Evolutionary conservation across 1,140 invertebrate genomes (phyloP), one percentile per base, ranked within the genome.

Genomic region (Prorops nasuta): DNA sequence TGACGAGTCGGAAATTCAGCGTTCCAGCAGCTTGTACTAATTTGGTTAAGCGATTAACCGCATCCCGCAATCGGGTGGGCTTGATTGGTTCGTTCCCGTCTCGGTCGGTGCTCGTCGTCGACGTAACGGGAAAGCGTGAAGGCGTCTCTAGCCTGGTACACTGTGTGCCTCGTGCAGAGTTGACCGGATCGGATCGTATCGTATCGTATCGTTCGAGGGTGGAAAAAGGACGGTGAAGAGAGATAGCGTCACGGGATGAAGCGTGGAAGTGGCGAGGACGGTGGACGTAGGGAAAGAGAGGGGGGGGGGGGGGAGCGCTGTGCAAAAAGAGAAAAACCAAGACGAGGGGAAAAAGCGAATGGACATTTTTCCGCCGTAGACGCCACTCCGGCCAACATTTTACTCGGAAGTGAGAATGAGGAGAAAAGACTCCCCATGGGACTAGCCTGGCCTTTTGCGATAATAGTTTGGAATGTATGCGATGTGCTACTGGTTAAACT

Each of bases 41-140:
- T 59, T 53, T 45, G 17, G 55, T 60, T 61, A 49, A 42, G 16
- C 46, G 46, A 60, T 60, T 60, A 60, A 52, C 48, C 48, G 45
- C 34, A 18, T 19, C 1, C 31, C 32, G 28, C 45, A 21, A 48
- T 60, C 42, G 46, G 45, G 51, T 59, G 41, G 49, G 45, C 44
- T 56, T 56, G 58, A 60, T 59, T 60, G 48, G 49, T 49, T 32
- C 39, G 41, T 20, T 18, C 50, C 34, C 24, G 36, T 38, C 42
- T n/a, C n/a, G n/a, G 10, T 10, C 41, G 49, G 52, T 37, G 28
- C 41, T 40, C 38, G 41, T 52, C 18, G 24, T 28, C 40, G 22
- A 44, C 57, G 57, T 60, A 60, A 60, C 58, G 57, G n/a, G n/a
- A n/a, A n/a, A n/a, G n/a, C n/a, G n/a, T n/a, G n/a, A n/a, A n/a